Evolutionary conservation across 2,797 vertebrate species (phyloP), one percentile per base, ranked within the genome.

Genomic region (Acanthurus lineatus): DNA sequence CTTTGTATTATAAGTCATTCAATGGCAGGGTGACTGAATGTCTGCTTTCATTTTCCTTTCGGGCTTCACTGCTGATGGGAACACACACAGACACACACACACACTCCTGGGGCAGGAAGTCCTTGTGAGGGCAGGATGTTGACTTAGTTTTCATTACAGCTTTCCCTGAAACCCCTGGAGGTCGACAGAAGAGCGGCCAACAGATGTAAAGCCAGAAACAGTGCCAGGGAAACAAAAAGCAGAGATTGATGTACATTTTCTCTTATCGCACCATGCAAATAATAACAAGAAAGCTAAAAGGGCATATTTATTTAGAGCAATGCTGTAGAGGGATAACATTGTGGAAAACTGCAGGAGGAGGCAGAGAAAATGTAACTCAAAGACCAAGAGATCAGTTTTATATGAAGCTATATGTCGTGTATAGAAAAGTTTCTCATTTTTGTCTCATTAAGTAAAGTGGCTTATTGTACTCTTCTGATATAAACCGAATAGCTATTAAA

Each of bases 101-200:
- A 45, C 40, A 69, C 57, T 82, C 74, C 64, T 1, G 8, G 73
- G 73, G 79, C 84, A 92, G 86, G 90, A 90, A 86, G 83, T 90
- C 84, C 57, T 76, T 75, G 75, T 70, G 89, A 86, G 89, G 90
- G 84, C 88, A 92, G 92, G 90, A 93, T 94, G 91, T 94, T 93
- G 91, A 92, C 87, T 91, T 91, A 91, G 92, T 86, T 87, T 92
- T 90, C 54, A 80, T 91, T 91, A 81, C 91, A 84, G 67, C 74
- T 83, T 86, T 85, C 81, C 58, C 76, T 25, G 48, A 77, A 77
- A 54, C 76, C 62, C 72, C 86, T 56, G 52, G 70, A 86, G 87
- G 85, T 82, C 6, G 57, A 76, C 56, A 80, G 77, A 77, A 77
- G 63, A 84, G 52, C 6, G 16, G 75, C 68, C 78, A 69, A 66